These are phyloP conservation scores for Sarcophilus harrisii DNA, from an alignment of 2,797 vertebrate genomes.

Conservation along the genomic window DNA sequence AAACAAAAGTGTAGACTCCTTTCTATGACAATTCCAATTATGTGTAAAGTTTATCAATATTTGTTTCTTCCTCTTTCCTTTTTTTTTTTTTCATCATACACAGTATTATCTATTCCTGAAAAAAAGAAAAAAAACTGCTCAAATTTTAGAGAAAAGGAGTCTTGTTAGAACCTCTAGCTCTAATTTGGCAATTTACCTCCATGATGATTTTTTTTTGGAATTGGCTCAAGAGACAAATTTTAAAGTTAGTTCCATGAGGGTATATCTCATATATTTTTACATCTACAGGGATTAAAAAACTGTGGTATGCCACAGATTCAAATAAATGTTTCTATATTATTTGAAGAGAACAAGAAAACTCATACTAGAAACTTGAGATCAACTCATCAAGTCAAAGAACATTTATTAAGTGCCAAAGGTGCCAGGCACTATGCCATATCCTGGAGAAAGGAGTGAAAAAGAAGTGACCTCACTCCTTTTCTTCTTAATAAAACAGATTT, in stretches of 20 bases:
- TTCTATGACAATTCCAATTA: slow-evolving; percentile 22
- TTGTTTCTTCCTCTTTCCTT: not conserved
- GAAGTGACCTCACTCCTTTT: not conserved
- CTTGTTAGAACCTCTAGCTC: not conserved
- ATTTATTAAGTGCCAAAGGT: not conserved
- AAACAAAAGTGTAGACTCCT: not conserved
- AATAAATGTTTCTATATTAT: not conserved
- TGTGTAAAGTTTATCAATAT: slow-evolving; percentile 11
- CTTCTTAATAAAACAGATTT: not conserved
- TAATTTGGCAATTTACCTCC: not conserved
- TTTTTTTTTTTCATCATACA: not conserved
- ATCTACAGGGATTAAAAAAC: not conserved
- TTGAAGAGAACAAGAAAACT: not conserved
- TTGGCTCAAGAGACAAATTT: not conserved
- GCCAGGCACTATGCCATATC: not conserved
- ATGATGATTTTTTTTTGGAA: not conserved
- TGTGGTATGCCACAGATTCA: not conserved
- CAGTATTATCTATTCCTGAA: not conserved
- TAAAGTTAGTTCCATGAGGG: not conserved
- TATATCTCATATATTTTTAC: not conserved
- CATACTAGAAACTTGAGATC: not conserved
- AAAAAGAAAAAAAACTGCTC: not conserved
- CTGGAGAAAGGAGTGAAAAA: not conserved
- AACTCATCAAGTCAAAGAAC: not conserved
- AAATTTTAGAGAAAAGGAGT: not conserved